Percentiles rank a stretch among this genome's conserved stretches.
Evolutionary conservation across 2,797 vertebrate species (phyloP).

Genomic region (Heterohyrax brucei): DNA sequence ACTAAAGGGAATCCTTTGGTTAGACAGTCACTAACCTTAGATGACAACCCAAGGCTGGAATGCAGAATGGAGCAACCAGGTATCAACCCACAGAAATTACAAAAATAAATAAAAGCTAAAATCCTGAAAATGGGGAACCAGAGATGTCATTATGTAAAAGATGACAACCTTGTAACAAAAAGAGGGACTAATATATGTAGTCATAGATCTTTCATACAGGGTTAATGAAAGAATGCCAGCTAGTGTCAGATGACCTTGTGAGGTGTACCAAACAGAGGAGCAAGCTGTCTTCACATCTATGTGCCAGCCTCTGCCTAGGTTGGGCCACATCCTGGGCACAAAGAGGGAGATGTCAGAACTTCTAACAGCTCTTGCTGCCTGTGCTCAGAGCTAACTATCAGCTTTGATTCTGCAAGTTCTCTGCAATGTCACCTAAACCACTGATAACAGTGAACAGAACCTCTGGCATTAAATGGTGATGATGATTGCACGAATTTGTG

Average conservation of each 20-base stretch:
- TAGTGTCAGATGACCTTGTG: background rate
- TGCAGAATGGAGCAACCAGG: too few species aligned
- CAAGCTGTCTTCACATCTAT: background rate
- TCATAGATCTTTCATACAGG: too few species aligned
- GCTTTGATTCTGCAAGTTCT: constrained; percentile 22
- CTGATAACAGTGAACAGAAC: constrained; percentile 29
- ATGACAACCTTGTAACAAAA: too few species aligned
- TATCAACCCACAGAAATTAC: too few species aligned
- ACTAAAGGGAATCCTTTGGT: too few species aligned
- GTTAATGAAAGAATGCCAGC: background rate
- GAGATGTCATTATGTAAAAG: too few species aligned
- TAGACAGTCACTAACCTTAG: too few species aligned
- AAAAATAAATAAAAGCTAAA: too few species aligned
- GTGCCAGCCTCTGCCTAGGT: background rate
- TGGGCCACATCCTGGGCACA: background rate
- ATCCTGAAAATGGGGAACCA: too few species aligned
- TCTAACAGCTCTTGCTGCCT: background rate
- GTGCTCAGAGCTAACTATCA: background rate
- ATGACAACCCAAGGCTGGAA: too few species aligned
- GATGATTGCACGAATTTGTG: too few species aligned
- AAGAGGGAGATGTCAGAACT: background rate
- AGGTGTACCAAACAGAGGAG: background rate
- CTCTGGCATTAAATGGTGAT: background rate
- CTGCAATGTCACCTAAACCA: constrained; percentile 48
- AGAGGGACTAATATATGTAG: too few species aligned